Evolutionary conservation across 2,888 invertebrate species (phyloP), one percentile per base, ranked within the genome.

Genomic region (Drosophila limbata): DNA sequence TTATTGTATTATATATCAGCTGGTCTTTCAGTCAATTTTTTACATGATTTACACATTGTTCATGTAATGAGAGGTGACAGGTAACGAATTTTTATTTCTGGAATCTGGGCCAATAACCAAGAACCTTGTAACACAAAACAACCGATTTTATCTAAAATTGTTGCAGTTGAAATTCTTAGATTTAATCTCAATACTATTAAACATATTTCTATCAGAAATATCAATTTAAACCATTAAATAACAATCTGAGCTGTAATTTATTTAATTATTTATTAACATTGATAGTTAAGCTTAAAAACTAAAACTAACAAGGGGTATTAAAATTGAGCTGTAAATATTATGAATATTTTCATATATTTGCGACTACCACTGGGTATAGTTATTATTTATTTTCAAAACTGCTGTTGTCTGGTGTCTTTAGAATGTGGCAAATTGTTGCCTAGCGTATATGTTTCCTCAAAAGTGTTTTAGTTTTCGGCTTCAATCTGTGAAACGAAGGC

Each of bases 401-500:
- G 17, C 42, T 61, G 56, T 4, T n/a, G 19, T 17, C 1, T 1
- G 33, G 25, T 52, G 35, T 47, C 25, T 47, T 50, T 64, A 56
- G 52, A 61, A 53, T 53, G 42, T 19, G 1, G 10, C 10, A n/a
- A 44, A 44, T 21, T 53, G 31, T 21, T n/a, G 37, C 3, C 35
- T 13, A 21, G 8, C 48, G 42, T 37, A 19, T 28, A 19, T 50
- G 31, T 19, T 31, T 1, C n/a, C 21, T 2, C 42, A 19, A 21
- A 42, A 13, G 1, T 6, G 19, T 21, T 8, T 44, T 31, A 33
- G 11, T 9, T 39, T 31, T 25, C 3, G 9, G 9, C 8, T 31
- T 13, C 4, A 19, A 47, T 9, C 5, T 52, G 1, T 17, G 13
- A 66, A 74, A 2, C 21, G 19, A 74, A 75, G 74, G 74, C 63